phyloP scores from a whole-genome alignment of 2,888 invertebrate species.

The Antheraea yamamai region DNA sequence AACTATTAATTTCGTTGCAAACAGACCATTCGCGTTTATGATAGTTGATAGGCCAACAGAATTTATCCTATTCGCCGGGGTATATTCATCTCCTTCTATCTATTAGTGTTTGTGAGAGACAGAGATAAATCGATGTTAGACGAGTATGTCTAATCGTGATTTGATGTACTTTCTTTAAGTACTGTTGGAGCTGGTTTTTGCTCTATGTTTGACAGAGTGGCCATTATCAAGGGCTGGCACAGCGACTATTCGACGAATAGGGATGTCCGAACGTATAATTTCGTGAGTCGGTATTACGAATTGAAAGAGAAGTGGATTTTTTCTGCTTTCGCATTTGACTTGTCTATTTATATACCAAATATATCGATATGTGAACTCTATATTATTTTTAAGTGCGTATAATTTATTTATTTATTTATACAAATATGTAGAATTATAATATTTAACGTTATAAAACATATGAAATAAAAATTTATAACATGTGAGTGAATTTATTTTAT shows the following conservation, averaged over 20 bases:
- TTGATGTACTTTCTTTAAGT: conserved; percentile 10
- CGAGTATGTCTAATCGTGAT: not conserved
- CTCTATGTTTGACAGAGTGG: not conserved
- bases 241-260: not conserved
- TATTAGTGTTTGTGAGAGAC: conserved; percentile 13
- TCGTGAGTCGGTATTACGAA: not conserved
- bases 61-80: conserved; percentile 61
- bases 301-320: not conserved
- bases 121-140: not conserved
- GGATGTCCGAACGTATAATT: not conserved
- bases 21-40: conserved; percentile 60
- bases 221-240: not conserved
- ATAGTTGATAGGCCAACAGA: conserved; percentile 57
- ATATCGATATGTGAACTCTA: not conserved
- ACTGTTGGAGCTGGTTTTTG: not conserved
- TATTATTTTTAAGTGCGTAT: not conserved
- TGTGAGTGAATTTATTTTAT: not conserved
- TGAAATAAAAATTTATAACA: not conserved
- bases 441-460: not conserved
- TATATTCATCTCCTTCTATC: conserved; percentile 41
- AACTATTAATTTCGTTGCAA: conserved; percentile 44
- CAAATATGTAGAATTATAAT: not conserved
- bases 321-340: not conserved
- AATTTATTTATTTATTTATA: not conserved
- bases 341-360: not conserved